A percentile compares a stretch with the other conserved stretches of the same genome.
Conservation (phyloP, 2,888 invertebrate species). For the Eucera pruinosa region DNA sequence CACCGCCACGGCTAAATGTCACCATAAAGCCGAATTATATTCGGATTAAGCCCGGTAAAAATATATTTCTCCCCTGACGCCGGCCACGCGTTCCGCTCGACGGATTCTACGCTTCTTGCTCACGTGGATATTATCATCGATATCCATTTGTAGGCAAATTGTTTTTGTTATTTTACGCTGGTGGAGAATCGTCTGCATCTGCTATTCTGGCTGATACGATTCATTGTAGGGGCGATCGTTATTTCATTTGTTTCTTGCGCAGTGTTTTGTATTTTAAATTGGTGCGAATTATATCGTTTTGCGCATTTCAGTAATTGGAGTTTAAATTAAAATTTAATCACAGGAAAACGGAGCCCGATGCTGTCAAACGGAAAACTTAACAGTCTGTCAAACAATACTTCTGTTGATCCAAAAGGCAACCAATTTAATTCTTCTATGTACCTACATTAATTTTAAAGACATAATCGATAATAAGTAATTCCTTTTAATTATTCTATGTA, state of each 20-base stretch:
- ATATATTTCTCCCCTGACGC: conserved; percentile 53
- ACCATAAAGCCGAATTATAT: conserved; percentile 75
- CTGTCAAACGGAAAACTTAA: too few species aligned
- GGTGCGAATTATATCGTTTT: too few species aligned
- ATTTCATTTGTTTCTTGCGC: too few species aligned
- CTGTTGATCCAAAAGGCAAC: too few species aligned
- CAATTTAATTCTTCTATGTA: too few species aligned
- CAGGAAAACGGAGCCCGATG: too few species aligned
- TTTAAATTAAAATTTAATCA: too few species aligned
- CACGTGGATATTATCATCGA: conserved; percentile 24
- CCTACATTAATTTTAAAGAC: too few species aligned
- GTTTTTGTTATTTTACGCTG: background rate
- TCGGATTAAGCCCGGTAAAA: conserved; percentile 68
- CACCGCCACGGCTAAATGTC: conserved; percentile 63
- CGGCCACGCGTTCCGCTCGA: conserved; percentile 24
- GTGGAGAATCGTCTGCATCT: background rate
- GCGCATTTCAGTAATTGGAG: background rate
- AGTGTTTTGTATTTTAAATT: too few species aligned
- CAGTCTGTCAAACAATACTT: too few species aligned
- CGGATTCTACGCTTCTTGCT: conserved; percentile 16
- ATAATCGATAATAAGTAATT: too few species aligned
- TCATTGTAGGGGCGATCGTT: background rate
- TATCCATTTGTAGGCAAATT: background rate
- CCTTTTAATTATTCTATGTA: too few species aligned
- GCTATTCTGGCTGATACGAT: background rate